Evolutionary conservation across 2,797 vertebrate species (phyloP).

Genomic region (Notamacropus eugenii): DNA sequence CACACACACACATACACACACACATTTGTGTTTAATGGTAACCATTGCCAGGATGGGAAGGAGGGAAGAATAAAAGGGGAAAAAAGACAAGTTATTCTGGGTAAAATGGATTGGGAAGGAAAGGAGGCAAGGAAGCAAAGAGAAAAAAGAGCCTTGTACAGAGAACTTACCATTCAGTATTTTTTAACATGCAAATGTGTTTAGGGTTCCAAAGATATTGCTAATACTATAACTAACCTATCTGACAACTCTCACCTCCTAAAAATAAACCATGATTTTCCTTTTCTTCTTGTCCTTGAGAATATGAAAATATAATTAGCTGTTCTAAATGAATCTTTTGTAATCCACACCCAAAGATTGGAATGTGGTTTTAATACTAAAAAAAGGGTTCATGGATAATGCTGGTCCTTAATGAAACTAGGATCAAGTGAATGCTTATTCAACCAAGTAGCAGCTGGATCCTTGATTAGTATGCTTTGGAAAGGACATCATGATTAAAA

Average conservation of each 20-base stretch:
- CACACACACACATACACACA: background rate
- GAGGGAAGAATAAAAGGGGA: background rate
- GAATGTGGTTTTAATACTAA: background rate
- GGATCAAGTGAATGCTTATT: conserved; percentile 24
- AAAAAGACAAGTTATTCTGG: background rate
- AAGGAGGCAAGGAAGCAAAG: background rate
- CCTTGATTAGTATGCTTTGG: conserved; percentile 24
- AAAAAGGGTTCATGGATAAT: background rate
- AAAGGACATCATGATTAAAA: conserved; percentile 1
- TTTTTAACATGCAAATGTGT: background rate
- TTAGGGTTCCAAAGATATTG: background rate
- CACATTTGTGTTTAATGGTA: background rate
- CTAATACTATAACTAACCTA: background rate
- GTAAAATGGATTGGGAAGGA: background rate
- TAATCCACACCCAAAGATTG: conserved; percentile 11
- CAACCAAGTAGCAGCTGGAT: background rate
- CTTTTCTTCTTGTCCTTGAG: conserved; percentile 17
- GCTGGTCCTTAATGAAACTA: background rate
- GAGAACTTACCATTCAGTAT: background rate
- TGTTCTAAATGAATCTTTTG: conserved; percentile 23
- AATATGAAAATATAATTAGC: conserved; percentile 20
- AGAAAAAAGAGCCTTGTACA: background rate
- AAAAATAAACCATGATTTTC: conserved; percentile 12
- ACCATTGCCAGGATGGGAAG: background rate
- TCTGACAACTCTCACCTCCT: conserved; percentile 3